Evolutionary conservation across 2,113 vertebrate species (phyloP), one percentile per base, ranked within the genome.

Genomic region (Pangasianodon hypophthalmus): DNA sequence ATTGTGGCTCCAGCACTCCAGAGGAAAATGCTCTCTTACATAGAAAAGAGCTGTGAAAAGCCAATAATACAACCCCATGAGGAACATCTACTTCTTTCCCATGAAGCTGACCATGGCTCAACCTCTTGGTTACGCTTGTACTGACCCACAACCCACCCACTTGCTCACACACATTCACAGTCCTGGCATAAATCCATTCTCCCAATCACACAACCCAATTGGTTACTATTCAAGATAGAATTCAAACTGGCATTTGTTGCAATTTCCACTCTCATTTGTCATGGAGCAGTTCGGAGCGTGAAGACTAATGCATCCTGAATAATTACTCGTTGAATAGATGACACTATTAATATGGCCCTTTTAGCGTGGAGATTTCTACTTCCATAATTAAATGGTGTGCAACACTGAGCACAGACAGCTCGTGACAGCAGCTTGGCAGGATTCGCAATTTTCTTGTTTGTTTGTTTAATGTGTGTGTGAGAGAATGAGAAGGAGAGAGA

Each of bases 311-410:
- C 80, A 81, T 90, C 79, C 58, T 82, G 86, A 90, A 91, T 88
- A 91, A 91, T 91, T 89, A 91, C 88, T 89, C 16, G 37, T 80
- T 44, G 48, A 60, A 88, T 90, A 88, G 84, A 91, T 90, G 60
- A 91, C 88, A 89, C 73, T 85, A 87, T 91, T 85, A 91, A 90
- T 91, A 90, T 87, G 86, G 82, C 48, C 82, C 60, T 91, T 89
- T 91, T 89, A 71, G 71, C n/a, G 46, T 64, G 73, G 88, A 89
- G 60, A 80, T 87, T 80, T 85, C 82, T 85, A 24, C 88, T 85
- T 91, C 90, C 86, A 88, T 91, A 91, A 91, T 91, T 71, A 91
- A 91, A 88, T 88, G 81, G 80, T 73, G 87, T 88, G 88, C 86
- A 79, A 91, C 86, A 89, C 73, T 90, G 91, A 90, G 75, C 82